Evolutionary conservation across 2,113 vertebrate species (phyloP), one percentile per base, ranked within the genome.

Genomic region (Serinus canaria): DNA sequence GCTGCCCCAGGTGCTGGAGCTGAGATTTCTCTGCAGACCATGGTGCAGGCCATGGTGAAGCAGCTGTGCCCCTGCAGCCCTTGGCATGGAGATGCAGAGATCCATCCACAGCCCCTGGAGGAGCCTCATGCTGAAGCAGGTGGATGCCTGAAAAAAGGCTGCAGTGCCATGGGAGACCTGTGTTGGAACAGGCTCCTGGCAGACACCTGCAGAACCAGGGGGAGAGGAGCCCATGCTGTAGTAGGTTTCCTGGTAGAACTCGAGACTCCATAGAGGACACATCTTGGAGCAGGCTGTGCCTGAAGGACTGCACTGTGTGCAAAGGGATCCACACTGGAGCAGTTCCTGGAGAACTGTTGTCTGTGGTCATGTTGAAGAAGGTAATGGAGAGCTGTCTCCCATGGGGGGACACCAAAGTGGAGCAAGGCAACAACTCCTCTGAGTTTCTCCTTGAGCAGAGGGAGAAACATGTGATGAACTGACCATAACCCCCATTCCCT

Each of bases 111-210:
- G 24, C 15, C 13, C 7, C 2, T 13, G 17, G 43, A 66, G 13
- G 19, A n/a, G 1, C 11, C 14, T 19, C n/a, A 39, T 0, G 1
- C 11, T 3, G 11, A 28, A 73, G 39, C 17, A 55, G 14, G 17
- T 25, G 16, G 17, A 27, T 63, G 28, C n/a, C 69, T 46, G 39
- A 46, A 18, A 63, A 28, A 12, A 55, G 68, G 22, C 18, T 55
- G 3, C 11, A 33, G 23, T 0, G 0, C 18, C 1, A 0, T 47
- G 23, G n/a, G 18, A 47, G 12, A 13, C 10, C 60, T 6, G 8
- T 23, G 15, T 50, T 49, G 35, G 43, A 41, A 1, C 10, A 49
- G 20, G 24, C 10, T 41, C 20, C 30, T 35, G 52, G 43, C 35
- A 58, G 28, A 9, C 1, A 55, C 27, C 28, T 39, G n/a, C 18